These are phyloP conservation scores for Gonioctena quinquepunctata DNA, from an alignment of 1,140 invertebrate species.

Conservation along the genomic window DNA sequence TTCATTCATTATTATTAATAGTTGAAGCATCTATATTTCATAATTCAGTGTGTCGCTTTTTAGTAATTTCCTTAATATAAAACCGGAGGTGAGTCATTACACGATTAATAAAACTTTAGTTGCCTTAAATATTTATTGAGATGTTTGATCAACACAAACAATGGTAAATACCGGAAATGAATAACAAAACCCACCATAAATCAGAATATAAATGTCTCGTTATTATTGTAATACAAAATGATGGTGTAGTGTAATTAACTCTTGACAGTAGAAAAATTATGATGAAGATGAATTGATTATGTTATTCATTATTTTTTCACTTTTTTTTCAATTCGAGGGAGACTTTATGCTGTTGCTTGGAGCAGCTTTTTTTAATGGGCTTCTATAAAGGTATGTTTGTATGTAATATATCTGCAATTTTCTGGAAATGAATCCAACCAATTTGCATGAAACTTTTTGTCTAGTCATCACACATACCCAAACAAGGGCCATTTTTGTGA, in stretches of 20 bases:
- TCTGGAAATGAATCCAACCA: too few species aligned
- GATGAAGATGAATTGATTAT: neutral
- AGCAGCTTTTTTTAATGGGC: neutral
- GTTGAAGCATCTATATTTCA: too few species aligned
- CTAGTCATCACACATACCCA: too few species aligned
- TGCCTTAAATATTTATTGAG: neutral
- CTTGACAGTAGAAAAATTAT: neutral
- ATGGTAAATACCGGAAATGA: neutral
- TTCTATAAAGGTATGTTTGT: too few species aligned
- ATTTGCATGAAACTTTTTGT: too few species aligned
- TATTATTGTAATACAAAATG: neutral
- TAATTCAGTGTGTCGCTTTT: neutral
- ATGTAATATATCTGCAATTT: too few species aligned
- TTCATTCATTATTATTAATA: too few species aligned
- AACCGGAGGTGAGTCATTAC: neutral
- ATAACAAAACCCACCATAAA: neutral
- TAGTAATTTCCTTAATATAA: neutral
- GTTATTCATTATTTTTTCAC: too few species aligned
- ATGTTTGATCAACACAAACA: constrained; percentile 1
- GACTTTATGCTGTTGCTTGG: neutral
- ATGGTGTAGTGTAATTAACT: neutral
- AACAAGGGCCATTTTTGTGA: too few species aligned
- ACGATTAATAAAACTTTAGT: neutral
- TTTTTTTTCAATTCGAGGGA: too few species aligned
- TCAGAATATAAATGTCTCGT: neutral